Evolutionary conservation across 2,888 invertebrate species (phyloP).

Genomic region (Didymodactylos carnosus): DNA sequence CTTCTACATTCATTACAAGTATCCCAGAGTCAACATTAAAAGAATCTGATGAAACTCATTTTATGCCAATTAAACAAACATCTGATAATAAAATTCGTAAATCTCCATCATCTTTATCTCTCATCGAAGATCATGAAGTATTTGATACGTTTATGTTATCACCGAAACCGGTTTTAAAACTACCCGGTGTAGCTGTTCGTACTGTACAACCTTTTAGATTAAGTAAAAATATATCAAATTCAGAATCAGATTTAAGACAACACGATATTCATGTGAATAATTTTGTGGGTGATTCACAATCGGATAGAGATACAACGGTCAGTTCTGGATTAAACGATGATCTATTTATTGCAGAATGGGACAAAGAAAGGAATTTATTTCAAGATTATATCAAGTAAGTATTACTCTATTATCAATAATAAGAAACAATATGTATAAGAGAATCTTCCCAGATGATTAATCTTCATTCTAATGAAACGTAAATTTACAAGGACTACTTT

Average conservation of each 20-base stretch:
- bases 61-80: background rate
- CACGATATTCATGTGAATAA: too few relatives aligned
- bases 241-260: background rate
- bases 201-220: background rate
- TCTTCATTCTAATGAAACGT: too few relatives aligned
- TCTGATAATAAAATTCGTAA: too few relatives aligned
- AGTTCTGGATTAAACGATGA: background rate
- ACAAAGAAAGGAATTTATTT: background rate
- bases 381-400: background rate
- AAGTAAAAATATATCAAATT: background rate
- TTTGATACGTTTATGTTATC: background rate
- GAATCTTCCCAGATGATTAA: too few relatives aligned
- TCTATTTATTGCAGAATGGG: background rate
- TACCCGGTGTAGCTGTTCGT: background rate
- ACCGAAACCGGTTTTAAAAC: background rate
- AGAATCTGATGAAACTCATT: background rate
- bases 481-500: too few relatives aligned
- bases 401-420: too few relatives aligned
- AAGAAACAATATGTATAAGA: too few relatives aligned
- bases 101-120: background rate
- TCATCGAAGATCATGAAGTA: background rate
- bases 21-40: background rate
- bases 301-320: background rate
- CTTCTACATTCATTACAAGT: background rate
- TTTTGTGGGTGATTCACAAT: background rate